These are phyloP conservation scores for Fringilla coelebs DNA, from an alignment of 2,797 vertebrate genomes.

Conservation along the genomic window DNA sequence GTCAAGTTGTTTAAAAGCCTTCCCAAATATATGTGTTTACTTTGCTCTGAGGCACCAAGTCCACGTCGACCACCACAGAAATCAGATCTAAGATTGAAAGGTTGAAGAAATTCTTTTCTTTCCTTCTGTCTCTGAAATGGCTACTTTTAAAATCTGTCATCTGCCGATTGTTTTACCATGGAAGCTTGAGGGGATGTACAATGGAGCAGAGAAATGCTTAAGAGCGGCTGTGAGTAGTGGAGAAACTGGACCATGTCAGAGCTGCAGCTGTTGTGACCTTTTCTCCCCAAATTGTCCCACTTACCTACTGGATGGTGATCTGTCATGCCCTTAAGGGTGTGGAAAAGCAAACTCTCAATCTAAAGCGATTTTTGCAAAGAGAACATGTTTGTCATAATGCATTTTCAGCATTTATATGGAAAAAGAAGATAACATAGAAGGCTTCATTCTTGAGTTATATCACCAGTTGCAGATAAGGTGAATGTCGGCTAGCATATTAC, in stretches of 20 bases:
- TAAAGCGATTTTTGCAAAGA: not conserved
- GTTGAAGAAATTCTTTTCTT: not conserved
- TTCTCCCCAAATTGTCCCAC: not conserved
- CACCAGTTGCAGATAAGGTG: not conserved
- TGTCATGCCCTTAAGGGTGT: not conserved
- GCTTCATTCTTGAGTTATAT: not conserved
- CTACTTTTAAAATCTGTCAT: not conserved
- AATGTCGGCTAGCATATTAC: not conserved
- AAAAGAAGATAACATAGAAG: not conserved
- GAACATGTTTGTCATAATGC: not conserved
- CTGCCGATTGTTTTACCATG: not conserved
- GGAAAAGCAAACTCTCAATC: not conserved
- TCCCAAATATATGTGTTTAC: not conserved
- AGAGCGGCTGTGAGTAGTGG: not conserved
- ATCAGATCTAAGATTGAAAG: not conserved
- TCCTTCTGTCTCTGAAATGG: constrained; percentile 3
- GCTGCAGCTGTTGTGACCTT: not conserved
- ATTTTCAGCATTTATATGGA: not conserved
- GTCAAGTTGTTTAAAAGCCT: constrained; percentile 14
- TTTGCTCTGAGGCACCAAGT: constrained; percentile 17
- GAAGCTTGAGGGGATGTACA: not conserved
- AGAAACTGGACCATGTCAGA: not conserved
- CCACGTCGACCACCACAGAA: not conserved
- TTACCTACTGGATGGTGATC: not conserved
- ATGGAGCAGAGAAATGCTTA: not conserved